Conservation (phyloP, 2,113 vertebrate genomes). For the Hippolais icterina region DNA sequence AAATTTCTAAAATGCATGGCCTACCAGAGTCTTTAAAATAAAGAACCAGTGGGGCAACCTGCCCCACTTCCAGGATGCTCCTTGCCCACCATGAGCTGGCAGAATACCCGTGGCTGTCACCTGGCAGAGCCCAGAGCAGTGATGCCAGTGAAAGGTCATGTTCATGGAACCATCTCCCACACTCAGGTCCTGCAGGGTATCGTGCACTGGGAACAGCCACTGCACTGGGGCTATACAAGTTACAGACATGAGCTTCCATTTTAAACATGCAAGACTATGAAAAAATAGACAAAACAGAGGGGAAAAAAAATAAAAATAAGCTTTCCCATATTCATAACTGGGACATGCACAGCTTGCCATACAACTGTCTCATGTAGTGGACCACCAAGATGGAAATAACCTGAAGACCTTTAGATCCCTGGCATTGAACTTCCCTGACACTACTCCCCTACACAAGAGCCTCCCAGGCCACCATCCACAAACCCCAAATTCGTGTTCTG, state of each 20-base stretch:
- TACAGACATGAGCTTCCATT: background rate
- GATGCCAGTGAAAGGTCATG: background rate
- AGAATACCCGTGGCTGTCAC: background rate
- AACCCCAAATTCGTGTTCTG: background rate
- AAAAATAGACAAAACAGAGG: background rate
- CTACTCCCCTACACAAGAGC: background rate
- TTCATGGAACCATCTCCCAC: background rate
- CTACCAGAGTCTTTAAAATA: background rate
- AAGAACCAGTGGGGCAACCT: background rate
- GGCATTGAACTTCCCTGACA: background rate
- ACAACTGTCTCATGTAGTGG: fast-evolving
- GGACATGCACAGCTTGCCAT: background rate
- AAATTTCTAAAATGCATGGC: background rate
- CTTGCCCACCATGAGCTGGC: background rate
- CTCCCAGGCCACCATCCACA: background rate
- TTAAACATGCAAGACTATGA: background rate
- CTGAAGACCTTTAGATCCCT: background rate
- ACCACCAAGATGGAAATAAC: background rate
- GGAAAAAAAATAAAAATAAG: fast-evolving
- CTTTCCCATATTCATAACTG: fast-evolving
- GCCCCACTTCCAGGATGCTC: background rate
- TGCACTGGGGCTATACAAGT: background rate
- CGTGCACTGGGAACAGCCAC: background rate
- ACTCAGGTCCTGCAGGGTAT: background rate
- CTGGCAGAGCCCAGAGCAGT: background rate